Evolutionary conservation across 2,113 vertebrate species (phyloP).

Genomic region (Etheostoma spectabile): DNA sequence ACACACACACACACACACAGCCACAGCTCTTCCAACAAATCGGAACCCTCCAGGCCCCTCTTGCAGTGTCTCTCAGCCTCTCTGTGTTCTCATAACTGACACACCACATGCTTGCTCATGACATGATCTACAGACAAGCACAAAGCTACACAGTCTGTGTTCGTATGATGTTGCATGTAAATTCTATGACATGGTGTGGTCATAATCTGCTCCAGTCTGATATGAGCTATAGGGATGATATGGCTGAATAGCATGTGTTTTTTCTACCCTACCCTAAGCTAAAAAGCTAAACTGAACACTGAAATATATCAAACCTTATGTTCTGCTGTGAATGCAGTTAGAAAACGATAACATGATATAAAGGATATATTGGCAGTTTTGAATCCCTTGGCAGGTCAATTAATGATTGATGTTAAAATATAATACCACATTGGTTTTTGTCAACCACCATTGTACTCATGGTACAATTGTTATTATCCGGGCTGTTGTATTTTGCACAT

Average conservation of each 20-base stretch:
- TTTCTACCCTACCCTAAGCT: neutral
- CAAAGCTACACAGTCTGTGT: slow-evolving; percentile 23
- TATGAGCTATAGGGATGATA: slow-evolving; percentile 21
- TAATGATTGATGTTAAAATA: slow-evolving; percentile 14
- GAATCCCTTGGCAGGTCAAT: neutral
- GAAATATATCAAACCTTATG: neutral
- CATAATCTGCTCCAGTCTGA: slow-evolving; percentile 12
- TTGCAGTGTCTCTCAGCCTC: slow-evolving; percentile 56
- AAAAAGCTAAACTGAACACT: slow-evolving; percentile 13
- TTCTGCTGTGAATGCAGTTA: neutral
- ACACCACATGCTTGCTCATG: slow-evolving; percentile 72
- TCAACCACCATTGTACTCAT: slow-evolving; percentile 31
- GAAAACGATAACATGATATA: neutral
- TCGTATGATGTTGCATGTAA: slow-evolving; percentile 31
- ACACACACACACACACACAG: slow-evolving; percentile 22
- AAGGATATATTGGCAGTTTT: neutral
- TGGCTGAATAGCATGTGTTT: slow-evolving; percentile 1
- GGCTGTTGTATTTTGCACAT: slow-evolving; percentile 22
- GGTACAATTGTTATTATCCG: slow-evolving; percentile 3
- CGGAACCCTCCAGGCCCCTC: slow-evolving; percentile 52
- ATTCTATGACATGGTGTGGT: slow-evolving; percentile 20
- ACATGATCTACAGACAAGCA: slow-evolving; percentile 41
- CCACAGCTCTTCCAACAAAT: slow-evolving; percentile 55
- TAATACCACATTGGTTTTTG: slow-evolving; percentile 20
- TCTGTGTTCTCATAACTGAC: slow-evolving; percentile 64